A percentile compares a stretch with the other conserved stretches of the same genome.
Conservation (phyloP, 2,888 invertebrate species). For the Eudasyphora cyanicolor region DNA sequence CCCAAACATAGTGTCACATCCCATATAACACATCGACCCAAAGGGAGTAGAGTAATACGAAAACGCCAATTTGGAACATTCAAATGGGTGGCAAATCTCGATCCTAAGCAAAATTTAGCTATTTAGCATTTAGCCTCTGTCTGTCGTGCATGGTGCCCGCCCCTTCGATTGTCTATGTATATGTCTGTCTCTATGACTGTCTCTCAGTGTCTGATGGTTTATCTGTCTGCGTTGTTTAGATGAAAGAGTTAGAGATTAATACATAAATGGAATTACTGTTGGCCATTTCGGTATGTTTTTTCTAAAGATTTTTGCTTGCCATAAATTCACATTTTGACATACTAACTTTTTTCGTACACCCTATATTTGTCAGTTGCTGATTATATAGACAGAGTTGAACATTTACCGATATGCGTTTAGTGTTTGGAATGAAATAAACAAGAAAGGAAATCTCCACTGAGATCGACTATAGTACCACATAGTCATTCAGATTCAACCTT, state of each 20-base stretch:
- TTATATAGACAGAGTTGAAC: neutral
- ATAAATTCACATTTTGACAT: constrained; percentile 41
- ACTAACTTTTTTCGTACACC: constrained; percentile 9
- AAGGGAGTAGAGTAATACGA: neutral
- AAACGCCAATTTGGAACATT: constrained; percentile 23
- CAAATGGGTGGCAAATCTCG: constrained; percentile 45
- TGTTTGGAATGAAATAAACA: no score
- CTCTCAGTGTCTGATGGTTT: constrained; percentile 13
- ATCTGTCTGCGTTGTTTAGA: constrained; percentile 45
- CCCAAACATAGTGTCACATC: neutral
- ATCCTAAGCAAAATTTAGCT: constrained; percentile 10
- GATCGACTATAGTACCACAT: no score
- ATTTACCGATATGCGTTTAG: no score
- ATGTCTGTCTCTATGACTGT: neutral
- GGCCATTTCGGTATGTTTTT: constrained; percentile 5
- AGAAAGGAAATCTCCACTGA: no score
- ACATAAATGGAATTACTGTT: constrained; percentile 27
- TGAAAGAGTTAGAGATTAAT: constrained; percentile 50
- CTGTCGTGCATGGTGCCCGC: no score
- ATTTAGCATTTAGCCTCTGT: constrained; percentile 19
- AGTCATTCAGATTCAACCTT: no score
- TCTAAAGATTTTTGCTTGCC: neutral
- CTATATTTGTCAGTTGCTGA: constrained; percentile 9
- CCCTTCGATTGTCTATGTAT: neutral
- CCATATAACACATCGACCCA: neutral